A percentile compares a stretch with the other conserved stretches of the same genome.
phyloP scores from a whole-genome alignment of 2,113 vertebrate species.

The Machaerirhynchus nigripectus region DNA sequence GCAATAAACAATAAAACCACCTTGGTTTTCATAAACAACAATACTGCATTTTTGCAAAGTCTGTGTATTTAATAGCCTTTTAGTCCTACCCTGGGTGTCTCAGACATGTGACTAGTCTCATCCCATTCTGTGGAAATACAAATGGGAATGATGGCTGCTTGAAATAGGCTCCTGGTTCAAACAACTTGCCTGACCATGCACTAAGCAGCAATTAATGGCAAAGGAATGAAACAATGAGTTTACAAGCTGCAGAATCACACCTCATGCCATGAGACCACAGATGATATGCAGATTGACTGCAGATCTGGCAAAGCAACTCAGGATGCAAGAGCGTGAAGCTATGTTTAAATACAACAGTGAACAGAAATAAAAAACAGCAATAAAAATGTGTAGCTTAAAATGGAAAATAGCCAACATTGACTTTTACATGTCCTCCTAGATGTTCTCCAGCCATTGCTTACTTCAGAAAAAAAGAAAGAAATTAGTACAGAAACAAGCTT shows the following conservation, averaged over 20 bases:
- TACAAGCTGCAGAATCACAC: not conserved
- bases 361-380: not conserved
- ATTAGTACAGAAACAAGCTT: not conserved
- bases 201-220: not conserved
- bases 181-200: not conserved
- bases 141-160: not conserved
- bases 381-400: not conserved
- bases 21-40: not conserved
- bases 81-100: not conserved
- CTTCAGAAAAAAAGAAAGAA: not conserved
- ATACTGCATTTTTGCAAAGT: not conserved
- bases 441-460: not conserved
- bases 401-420: not conserved
- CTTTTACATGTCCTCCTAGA: not conserved
- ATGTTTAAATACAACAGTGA: not conserved
- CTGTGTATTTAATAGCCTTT: not conserved
- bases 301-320: not conserved
- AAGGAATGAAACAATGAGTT: not conserved
- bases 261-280: not conserved
- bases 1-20: not conserved
- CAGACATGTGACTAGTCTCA: not conserved
- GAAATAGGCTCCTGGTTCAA: not conserved
- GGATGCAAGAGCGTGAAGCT: not conserved
- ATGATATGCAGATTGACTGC: not conserved
- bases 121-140: not conserved